A percentile compares a stretch with the other conserved stretches of the same genome.
Conservation (phyloP, 2,888 invertebrate species). For the Callinectes sapidus region DNA sequence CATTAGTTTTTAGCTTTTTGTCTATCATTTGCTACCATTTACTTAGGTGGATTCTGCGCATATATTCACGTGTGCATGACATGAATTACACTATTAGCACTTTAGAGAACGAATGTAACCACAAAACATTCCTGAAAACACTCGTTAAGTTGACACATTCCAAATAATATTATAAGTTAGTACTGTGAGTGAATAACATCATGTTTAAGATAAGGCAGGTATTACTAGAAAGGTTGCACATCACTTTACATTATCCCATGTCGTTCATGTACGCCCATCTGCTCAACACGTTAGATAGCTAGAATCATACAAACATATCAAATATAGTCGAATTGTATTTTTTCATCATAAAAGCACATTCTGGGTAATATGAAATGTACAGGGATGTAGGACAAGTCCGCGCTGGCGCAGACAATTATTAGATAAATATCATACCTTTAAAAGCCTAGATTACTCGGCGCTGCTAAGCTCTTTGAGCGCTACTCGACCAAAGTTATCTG, state of each 20-base stretch:
- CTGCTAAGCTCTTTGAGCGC: not conserved
- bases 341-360: not conserved
- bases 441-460: not conserved
- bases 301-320: not conserved
- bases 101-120: not conserved
- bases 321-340: not conserved
- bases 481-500: not conserved
- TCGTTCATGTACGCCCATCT: too few relatives aligned
- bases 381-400: not conserved
- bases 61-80: not conserved
- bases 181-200: not conserved
- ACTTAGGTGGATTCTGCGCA: not conserved
- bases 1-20: not conserved
- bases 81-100: not conserved
- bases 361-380: not conserved
- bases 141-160: not conserved
- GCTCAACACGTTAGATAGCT: not conserved
- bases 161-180: not conserved
- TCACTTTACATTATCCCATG: not conserved
- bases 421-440: not conserved
- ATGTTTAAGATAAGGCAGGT: not conserved
- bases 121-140: not conserved
- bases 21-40: not conserved
- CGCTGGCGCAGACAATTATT: not conserved
- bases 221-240: not conserved